Evolutionary conservation across 2,888 invertebrate genomes (phyloP).

Genomic region (Cephus runcator): DNA sequence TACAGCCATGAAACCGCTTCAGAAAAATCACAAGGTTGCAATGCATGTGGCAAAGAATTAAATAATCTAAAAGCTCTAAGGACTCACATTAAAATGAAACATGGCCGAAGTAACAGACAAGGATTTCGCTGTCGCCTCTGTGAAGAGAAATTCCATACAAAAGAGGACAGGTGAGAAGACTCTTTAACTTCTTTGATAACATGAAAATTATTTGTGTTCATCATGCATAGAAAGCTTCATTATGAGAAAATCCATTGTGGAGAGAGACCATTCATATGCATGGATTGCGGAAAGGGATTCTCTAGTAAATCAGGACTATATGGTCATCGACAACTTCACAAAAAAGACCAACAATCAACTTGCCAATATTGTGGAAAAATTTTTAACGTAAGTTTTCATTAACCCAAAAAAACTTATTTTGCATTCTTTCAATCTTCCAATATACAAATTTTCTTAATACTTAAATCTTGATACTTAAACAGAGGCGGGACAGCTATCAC

Average conservation of each 20-base stretch:
- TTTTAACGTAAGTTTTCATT: slow-evolving; percentile 64
- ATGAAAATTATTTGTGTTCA: background rate
- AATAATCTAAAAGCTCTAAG: slow-evolving; percentile 9
- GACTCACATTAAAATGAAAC: slow-evolving; percentile 16
- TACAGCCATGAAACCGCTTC: background rate
- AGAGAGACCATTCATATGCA: slow-evolving; percentile 68
- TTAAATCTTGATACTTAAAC: slow-evolving; percentile 14
- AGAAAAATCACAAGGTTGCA: slow-evolving; percentile 6
- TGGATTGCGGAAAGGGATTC: slow-evolving; percentile 69
- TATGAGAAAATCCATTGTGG: slow-evolving; percentile 69
- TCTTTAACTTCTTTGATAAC: background rate
- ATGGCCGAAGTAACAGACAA: slow-evolving; percentile 14
- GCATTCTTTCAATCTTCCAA: background rate
- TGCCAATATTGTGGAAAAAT: slow-evolving; percentile 68
- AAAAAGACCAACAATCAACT: slow-evolving; percentile 63
- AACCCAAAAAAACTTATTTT: background rate
- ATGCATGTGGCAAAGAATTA: slow-evolving; percentile 13
- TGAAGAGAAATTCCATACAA: slow-evolving; percentile 63
- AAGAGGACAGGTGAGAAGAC: slow-evolving; percentile 66
- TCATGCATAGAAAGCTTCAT: slow-evolving; percentile 66
- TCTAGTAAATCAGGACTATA: slow-evolving; percentile 70
- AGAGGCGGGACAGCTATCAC: slow-evolving; percentile 71
- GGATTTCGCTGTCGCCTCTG: slow-evolving; percentile 68
- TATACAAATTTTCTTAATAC: background rate
- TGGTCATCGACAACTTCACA: slow-evolving; percentile 68